Base-by-base conservation (phyloP, 2,888 invertebrate species). In the Leptarthrus brevirostris region DNA sequence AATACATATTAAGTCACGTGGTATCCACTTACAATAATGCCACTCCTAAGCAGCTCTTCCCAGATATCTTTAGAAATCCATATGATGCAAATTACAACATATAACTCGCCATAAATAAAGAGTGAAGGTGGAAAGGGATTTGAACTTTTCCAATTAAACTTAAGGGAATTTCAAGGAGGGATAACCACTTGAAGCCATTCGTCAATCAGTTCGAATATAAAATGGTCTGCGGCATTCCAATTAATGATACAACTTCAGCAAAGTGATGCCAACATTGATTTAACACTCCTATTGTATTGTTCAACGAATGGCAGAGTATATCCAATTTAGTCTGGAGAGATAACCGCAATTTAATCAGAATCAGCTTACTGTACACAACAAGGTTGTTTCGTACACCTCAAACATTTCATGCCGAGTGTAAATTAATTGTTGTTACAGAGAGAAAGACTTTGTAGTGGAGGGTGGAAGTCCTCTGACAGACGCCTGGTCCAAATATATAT, bases 271-370 rank as follows among this genome's bases (percentile, higher is more conserved):
- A 75, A 61, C 75, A 73, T 70, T 75, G 75, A 75, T 75, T 75
- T 72, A 75, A 72, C 73, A 73, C 70, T 61, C 58, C 30, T n/a
- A n/a, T 66, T 30, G 58, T 52, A 75, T 75, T 72, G 72, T 74
- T 72, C 72, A 30, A 52, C 36, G 36, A 72, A 72, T 74, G 52
- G 74, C 53, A 30, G 20, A 66, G 20, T 58, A 64, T 71, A 74
- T 74, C 74, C 74, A 56, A 61, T 58, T 58, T 73, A 72, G 61
- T 71, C 71, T 73, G 40, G 69, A 66, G 71, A 47, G 74, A 71
- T 74, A 73, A 74, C 76, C 76, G 56, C 76, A 76, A 74, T 76
- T 74, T 74, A 74, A 76, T 76, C 74, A 73, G 69, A 76, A 69
- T 76, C 72, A 66, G 53, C 73, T 69, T 69, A 69, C 69, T 52